Evolutionary conservation across 2,113 vertebrate genomes (phyloP), one percentile per base, ranked within the genome.

Genomic region (Plecturocebus donacophilus): DNA sequence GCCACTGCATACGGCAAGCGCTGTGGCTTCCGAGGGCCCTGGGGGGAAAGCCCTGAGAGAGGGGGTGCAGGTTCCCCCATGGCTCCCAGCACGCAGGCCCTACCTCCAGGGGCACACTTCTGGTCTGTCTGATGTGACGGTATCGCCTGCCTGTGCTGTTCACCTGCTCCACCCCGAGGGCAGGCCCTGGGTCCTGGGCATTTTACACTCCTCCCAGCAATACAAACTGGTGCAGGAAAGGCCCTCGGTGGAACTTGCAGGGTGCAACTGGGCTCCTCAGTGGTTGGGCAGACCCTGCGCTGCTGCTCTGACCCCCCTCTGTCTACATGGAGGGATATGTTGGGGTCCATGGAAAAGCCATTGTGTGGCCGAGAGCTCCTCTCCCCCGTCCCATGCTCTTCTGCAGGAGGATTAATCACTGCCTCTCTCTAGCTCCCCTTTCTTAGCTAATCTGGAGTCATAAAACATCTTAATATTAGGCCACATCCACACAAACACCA

Each of bases 31-130:
- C 9, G 8, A 45, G 32, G 42, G 8, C 20, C 27, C 75, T 49
- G 1, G 4, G 3, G 14, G 40, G 32, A 80, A 32, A 23, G 12
- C 35, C 35, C 45, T 54, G 77, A 80, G 49, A 49, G 32, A 25
- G 38, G 40, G 40, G n/a, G 5, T 38, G 8, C 14, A 4, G n/a
- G 23, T 23, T 47, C 8, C 58, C 45, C 30, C 9, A 1, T 19
- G 0, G 20, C 20, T 30, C 32, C 38, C n/a, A 13, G 14, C 25
- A 42, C 0, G 3, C 5, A 4, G 32, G 2, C 4, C 21, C 30
- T 30, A 20, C 38, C 25, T 32, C 38, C 23, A 1, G 2, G 52
- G 32, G 10, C 40, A 20, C 16, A 20, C 12, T 47, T 8, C n/a
- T 14, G 13, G 11, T 5, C 76, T 47, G 42, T 27, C 45, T 40